Evolutionary conservation across 1,140 invertebrate genomes (phyloP).

Genomic region (Drosophila sucinea): DNA sequence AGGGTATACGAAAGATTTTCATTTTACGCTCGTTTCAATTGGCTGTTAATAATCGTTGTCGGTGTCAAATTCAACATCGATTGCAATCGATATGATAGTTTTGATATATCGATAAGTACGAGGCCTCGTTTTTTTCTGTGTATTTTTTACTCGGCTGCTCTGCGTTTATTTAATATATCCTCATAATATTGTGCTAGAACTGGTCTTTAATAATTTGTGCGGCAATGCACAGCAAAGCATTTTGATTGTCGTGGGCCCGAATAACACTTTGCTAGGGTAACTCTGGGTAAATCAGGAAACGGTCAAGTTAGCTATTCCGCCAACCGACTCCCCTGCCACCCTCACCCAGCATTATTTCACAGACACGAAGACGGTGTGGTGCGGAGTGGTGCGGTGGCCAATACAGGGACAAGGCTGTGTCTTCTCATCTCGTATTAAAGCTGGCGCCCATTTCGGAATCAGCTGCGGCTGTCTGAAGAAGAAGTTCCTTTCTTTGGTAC

Average conservation of each 20-base stretch:
- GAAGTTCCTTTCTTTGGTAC: constrained; percentile 14
- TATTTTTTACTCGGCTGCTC: constrained; percentile 23
- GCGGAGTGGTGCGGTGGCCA: neutral
- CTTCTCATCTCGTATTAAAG: constrained; percentile 6
- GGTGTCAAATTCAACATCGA: constrained; percentile 6
- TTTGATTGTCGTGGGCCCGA: neutral
- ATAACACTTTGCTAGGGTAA: neutral
- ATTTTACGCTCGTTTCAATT: too few species aligned
- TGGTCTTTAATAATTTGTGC: constrained; percentile 9
- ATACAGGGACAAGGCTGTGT: constrained; percentile 1
- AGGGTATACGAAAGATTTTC: too few species aligned
- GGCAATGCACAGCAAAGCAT: neutral
- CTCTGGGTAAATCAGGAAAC: constrained; percentile 2
- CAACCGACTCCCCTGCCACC: constrained; percentile 13
- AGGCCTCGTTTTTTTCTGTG: constrained; percentile 41
- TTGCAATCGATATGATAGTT: neutral
- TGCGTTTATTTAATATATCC: constrained; percentile 13
- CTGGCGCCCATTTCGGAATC: constrained; percentile 21
- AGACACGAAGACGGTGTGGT: constrained; percentile 21
- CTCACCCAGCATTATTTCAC: constrained; percentile 13
- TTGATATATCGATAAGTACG: constrained; percentile 23
- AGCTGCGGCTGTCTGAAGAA: constrained; percentile 11
- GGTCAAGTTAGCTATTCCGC: constrained; percentile 16
- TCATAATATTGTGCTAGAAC: constrained; percentile 1
- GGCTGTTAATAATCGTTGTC: too few species aligned